Conservation (phyloP, 1,140 invertebrate species). For the Phortica variegata region DNA sequence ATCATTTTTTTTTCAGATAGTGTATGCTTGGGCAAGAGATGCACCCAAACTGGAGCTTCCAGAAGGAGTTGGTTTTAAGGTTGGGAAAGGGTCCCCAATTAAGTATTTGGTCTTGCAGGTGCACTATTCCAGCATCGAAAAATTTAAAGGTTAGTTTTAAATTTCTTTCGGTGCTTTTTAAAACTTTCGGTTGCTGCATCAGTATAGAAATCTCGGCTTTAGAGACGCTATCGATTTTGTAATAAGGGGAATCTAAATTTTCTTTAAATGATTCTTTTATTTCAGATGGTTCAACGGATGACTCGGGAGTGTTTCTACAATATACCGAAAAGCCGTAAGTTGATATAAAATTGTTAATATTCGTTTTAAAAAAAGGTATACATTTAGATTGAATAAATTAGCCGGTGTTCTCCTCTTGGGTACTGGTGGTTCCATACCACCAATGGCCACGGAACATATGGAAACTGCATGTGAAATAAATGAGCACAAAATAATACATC, state of each 20-base stretch:
- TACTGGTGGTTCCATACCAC: constrained; percentile 75
- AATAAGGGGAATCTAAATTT: no score
- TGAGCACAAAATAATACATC: constrained; percentile 84
- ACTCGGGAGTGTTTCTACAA: constrained; percentile 77
- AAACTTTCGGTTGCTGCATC: no score
- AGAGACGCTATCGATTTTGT: not conserved
- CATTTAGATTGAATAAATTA: constrained; percentile 61
- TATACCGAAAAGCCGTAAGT: constrained; percentile 76
- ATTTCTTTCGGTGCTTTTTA: no score
- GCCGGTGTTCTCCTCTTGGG: constrained; percentile 87
- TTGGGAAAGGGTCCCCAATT: constrained; percentile 71
- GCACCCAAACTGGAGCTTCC: constrained; percentile 85
- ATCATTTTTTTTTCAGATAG: constrained; percentile 64
- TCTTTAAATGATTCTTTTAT: no score
- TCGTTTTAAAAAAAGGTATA: not conserved
- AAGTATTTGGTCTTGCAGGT: constrained; percentile 89
- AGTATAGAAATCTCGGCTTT: no score
- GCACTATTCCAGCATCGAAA: constrained; percentile 79
- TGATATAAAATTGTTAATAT: not conserved
- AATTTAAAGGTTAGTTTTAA: constrained; percentile 65
- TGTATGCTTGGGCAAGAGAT: constrained; percentile 97
- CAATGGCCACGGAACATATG: constrained; percentile 76
- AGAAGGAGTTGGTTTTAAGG: constrained; percentile 78
- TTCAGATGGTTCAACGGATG: constrained; percentile 73
- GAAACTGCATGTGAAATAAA: constrained; percentile 81